Base-by-base conservation (phyloP, 2,113 vertebrate species). In the Nibea coibor region DNA sequence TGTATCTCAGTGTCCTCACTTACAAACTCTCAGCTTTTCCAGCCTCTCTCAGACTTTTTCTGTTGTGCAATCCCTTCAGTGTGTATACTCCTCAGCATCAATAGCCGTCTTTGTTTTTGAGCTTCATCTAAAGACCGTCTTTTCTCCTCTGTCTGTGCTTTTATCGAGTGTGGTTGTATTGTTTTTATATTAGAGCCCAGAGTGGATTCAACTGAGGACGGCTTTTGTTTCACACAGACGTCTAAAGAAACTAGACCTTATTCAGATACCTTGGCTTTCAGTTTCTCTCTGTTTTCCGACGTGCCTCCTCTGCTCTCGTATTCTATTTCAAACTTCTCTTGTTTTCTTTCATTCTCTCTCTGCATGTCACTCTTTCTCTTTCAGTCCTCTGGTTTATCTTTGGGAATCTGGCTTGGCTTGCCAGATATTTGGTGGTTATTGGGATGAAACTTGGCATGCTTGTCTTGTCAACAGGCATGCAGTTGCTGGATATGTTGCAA, bases 311-410 rank as follows among this genome's bases (percentile, higher is more conserved):
- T 79, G 65, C 89, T 88, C 57, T 67, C 2, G 26, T 56, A 87
- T 88, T 86, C 87, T 67, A 81, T 89, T 87, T 91, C 69, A 82
- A 81, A 82, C 75, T 24, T 65, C 45, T 26, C 81, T 84, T 67
- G 83, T 87, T 87, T 51, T 53, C 65, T 78, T 82, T 91, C 66
- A 75, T 77, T 77, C 79, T 77, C 64, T 67, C 22, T 57, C n/a
- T 42, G 45, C 66, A 12, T 28, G 43, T 70, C 77, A 24, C 47
- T 14, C 7, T 47, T 19, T 64, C 39, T 75, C 28, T 79, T 31
- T 56, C 39, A 35, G 10, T 72, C 68, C 35, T 83, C 39, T 42
- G 5, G 42, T 66, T 57, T 28, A 71, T 79, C 31, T 74, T 75
- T 80, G 20, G 12, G 10, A 51, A 57, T 79, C 22, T 57, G 11